Evolutionary conservation across 2,797 vertebrate species (phyloP).

Genomic region (Chaenodraco wilsoni): DNA sequence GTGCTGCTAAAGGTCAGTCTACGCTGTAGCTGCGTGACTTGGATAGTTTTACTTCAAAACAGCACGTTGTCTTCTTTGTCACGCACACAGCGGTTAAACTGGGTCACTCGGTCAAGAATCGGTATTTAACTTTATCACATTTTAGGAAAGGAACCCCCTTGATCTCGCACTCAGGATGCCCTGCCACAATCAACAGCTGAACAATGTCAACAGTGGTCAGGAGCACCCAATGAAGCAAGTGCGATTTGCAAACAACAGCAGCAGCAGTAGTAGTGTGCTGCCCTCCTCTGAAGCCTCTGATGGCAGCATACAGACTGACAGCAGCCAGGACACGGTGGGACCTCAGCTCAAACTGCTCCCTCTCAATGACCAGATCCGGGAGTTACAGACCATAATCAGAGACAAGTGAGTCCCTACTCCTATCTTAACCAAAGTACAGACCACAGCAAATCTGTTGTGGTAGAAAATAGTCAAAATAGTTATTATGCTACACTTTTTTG

Average conservation of each 20-base stretch:
- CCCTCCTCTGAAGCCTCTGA: slow-evolving; percentile 52
- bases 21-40: background rate
- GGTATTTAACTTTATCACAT: slow-evolving; percentile 22
- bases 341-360: slow-evolving; percentile 90
- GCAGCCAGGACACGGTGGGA: slow-evolving; percentile 76
- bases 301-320: slow-evolving; percentile 39
- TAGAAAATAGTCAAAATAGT: too few species aligned
- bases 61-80: slow-evolving; percentile 65
- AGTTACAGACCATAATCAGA: slow-evolving; percentile 94
- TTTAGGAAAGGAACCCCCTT: background rate
- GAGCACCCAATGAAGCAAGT: slow-evolving; percentile 80
- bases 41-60: slow-evolving; percentile 9
- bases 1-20: fast-evolving
- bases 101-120: slow-evolving; percentile 19
- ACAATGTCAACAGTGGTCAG: slow-evolving; percentile 72
- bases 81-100: slow-evolving; percentile 4
- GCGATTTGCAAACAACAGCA: slow-evolving; percentile 70
- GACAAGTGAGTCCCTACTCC: slow-evolving; percentile 87
- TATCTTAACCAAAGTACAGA: background rate
- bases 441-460: background rate
- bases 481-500: too few species aligned
- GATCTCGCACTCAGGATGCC: slow-evolving; percentile 79
- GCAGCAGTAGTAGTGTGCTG: slow-evolving; percentile 44
- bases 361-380: slow-evolving; percentile 93
- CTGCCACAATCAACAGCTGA: slow-evolving; percentile 85